phyloP scores from a whole-genome alignment of 2,888 invertebrate species.

The Fabriciana adippe region DNA sequence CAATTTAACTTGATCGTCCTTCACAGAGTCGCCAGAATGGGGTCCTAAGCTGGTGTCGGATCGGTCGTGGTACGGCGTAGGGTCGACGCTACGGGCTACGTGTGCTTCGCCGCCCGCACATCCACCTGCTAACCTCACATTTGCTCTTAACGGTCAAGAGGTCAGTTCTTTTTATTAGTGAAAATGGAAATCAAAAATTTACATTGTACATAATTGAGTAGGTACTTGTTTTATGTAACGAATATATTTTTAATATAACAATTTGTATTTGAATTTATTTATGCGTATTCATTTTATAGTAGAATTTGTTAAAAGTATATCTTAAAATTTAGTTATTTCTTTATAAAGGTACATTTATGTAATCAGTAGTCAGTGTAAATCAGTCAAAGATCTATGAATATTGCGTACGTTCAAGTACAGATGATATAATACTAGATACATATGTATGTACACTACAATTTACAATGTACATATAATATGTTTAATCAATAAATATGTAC shows the following conservation, averaged over 20 bases:
- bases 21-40: conserved; percentile 85
- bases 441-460: not conserved
- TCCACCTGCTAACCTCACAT: conserved; percentile 87
- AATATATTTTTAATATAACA: too few species aligned
- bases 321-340: too few species aligned
- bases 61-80: conserved; percentile 86
- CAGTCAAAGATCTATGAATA: too few species aligned
- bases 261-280: too few species aligned
- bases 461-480: not conserved
- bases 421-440: too few species aligned
- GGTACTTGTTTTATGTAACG: too few species aligned
- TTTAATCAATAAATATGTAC: too few species aligned
- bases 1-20: not conserved
- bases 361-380: too few species aligned
- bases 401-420: too few species aligned
- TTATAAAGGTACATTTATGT: too few species aligned
- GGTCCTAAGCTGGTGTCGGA: conserved; percentile 85
- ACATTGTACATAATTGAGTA: not conserved
- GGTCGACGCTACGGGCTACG: conserved; percentile 85
- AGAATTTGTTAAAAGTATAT: too few species aligned
- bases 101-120: conserved; percentile 86
- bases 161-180: conserved; percentile 48
- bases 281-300: too few species aligned
- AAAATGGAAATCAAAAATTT: not conserved
- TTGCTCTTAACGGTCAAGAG: conserved; percentile 85